Base-by-base conservation (phyloP, 2,888 invertebrate genomes). In the Galerucella pusilla region DNA sequence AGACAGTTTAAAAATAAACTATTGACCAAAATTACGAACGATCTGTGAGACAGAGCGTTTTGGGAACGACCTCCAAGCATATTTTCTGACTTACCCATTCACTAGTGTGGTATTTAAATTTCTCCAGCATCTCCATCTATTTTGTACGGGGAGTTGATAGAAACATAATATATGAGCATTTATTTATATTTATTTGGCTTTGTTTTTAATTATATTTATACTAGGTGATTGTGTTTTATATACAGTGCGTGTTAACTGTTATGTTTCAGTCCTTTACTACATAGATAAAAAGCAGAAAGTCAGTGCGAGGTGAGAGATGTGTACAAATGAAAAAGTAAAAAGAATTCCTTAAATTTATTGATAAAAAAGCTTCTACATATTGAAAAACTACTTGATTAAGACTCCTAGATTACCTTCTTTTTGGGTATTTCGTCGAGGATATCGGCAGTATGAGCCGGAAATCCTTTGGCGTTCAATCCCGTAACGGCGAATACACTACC, bases 401-500 rank as follows among this genome's bases (percentile, higher is more conserved):
- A 65, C 20, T 65, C 45, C 25, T 28, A 1, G 69, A 57, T 68
- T 61, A 79, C 78, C 76, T 63, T 57, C 71, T 74, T 75, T 57
- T 77, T 76, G 11, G 77, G 68, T 12, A 80, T 65, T 45, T 64
- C 49, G 73, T 84, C 81, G 7, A 85, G 69, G 74, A 86, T 81
- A 81, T 86, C 81, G 28, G 85, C 85, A 71, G 80, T 79, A 78
- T 81, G 83, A 45, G 83, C 83, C 52, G 84, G 83, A 49, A 83
- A 74, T 10, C 88, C 88, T 73, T 77, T 80, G 45, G 85, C 84
- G 49, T 83, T 82, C 68, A 87, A 81, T 71, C 84, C 83, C 6
- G 80, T 82, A 16, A 87, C 75, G 57, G 85, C 87, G 79, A 86
- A 88, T 68, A 90, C 82, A 20, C 87, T 86, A 59, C 91, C 91